A percentile compares a stretch with the other conserved stretches of the same genome.
Conservation (phyloP, 2,888 invertebrate species). For the Synanthedon vespiformis region DNA sequence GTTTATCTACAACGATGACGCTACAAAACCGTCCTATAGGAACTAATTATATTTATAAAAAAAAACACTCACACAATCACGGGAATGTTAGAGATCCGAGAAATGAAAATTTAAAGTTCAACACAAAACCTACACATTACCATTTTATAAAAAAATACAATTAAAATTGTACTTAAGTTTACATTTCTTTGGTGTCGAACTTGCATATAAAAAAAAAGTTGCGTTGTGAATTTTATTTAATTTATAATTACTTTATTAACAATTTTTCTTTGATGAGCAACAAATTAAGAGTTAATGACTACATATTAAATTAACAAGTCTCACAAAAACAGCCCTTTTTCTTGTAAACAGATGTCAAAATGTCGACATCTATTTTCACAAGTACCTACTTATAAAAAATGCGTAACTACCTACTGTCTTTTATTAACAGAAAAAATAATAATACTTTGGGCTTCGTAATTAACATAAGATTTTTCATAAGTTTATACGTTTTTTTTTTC, state of each 20-base stretch:
- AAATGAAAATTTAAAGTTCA: slow-evolving; percentile 17
- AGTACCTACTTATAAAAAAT: neutral
- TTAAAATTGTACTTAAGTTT: slow-evolving; percentile 32
- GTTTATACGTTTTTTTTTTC: neutral
- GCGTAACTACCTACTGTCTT: neutral
- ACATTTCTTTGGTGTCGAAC: slow-evolving; percentile 57
- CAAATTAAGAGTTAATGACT: neutral
- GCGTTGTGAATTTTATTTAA: neutral
- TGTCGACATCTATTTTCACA: neutral
- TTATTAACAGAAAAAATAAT: neutral
- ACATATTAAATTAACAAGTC: neutral
- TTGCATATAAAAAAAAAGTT: slow-evolving; percentile 18
- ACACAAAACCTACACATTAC: slow-evolving; percentile 33
- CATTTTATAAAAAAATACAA: slow-evolving; percentile 16
- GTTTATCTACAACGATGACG: slow-evolving; percentile 4
- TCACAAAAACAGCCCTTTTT: neutral
- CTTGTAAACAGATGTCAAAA: neutral
- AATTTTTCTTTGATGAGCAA: neutral
- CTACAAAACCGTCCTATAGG: slow-evolving; percentile 17
- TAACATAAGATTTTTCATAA: slow-evolving; percentile 1
- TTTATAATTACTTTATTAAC: neutral
- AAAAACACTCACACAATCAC: slow-evolving; percentile 38
- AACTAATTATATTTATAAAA: slow-evolving; percentile 17
- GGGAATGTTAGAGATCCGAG: slow-evolving; percentile 60
- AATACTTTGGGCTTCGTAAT: neutral